These are phyloP conservation scores for Epicampocera succincta DNA, from an alignment of 2,888 invertebrate species.

Conservation along the genomic window DNA sequence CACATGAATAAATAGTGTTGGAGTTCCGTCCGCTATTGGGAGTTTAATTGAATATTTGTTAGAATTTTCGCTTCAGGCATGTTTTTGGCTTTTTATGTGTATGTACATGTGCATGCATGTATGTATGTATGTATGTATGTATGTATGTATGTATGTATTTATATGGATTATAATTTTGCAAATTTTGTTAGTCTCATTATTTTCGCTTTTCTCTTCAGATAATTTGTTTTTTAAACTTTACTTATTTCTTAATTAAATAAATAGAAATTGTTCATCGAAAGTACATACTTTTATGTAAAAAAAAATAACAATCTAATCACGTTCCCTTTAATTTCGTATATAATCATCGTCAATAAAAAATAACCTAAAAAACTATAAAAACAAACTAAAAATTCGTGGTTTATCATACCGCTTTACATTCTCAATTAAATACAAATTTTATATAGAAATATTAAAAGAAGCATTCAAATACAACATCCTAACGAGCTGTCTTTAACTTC, in stretches of 20 bases:
- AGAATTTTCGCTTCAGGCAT: slow-evolving; percentile 56
- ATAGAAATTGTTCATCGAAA: slow-evolving; percentile 37
- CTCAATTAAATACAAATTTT: slow-evolving; percentile 35
- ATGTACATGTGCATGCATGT: not conserved
- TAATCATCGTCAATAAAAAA: slow-evolving; percentile 26
- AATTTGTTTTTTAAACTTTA: not conserved
- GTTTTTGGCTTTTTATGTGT: slow-evolving; percentile 38
- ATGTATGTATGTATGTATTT: not conserved
- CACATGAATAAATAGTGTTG: not conserved
- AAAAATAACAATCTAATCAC: slow-evolving; percentile 51
- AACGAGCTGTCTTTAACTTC: slow-evolving; percentile 91
- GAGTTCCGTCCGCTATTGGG: not conserved
- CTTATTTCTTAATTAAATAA: slow-evolving; percentile 18
- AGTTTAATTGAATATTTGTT: slow-evolving; percentile 16
- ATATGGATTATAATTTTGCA: slow-evolving; percentile 7
- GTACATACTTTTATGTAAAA: slow-evolving; percentile 33
- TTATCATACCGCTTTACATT: slow-evolving; percentile 25
- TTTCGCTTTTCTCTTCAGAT: not conserved
- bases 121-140: not conserved
- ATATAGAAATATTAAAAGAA: slow-evolving; percentile 25
- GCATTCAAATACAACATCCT: slow-evolving; percentile 76
- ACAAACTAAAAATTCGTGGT: slow-evolving; percentile 42
- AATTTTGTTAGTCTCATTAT: slow-evolving; percentile 4
- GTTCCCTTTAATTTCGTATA: slow-evolving; percentile 35
- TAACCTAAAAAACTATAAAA: slow-evolving; percentile 43